Base-by-base conservation (phyloP, 2,888 invertebrate species). In the Morinoia aosen region DNA sequence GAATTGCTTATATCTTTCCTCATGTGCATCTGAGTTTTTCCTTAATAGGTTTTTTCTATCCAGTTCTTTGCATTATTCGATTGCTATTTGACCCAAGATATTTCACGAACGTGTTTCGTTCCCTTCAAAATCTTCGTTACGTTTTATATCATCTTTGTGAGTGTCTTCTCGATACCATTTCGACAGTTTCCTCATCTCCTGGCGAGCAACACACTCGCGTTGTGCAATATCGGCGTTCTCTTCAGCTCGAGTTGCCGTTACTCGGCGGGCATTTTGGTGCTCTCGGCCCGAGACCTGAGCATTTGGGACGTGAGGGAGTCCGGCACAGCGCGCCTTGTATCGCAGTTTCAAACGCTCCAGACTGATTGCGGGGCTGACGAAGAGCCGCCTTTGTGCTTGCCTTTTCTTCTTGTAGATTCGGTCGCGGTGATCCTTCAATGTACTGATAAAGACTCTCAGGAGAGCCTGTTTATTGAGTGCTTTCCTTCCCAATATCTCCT, bases 371-470 rank as follows among this genome's bases (percentile, higher is more conserved):
- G 93, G 48, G 25, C 57, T 33, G 57, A 93, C 93, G 57, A 57
- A 57, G 76, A 76, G 48, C 93, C 57, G 93, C 93, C 48, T 93
- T 93, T 93, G 93, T 93, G 93, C 57, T 57, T 48, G 57, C 57
- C 93, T 93, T 93, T 93, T 93, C 93, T 93, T 93, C 58, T 57
- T 93, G 93, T 93, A 93, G 93, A 93, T 93, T 93, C 93, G 93
- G 93, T 93, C 93, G 1, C 93, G 57, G 93, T 93, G 93, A 93
- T 93, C 93, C 93, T 57, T 93, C 93, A 93, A 93, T 57, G 93
- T 93, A 93, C 93, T 93, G 93, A 93, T 93, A 93, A 93, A 93
- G 93, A 57, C 93, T 93, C 93, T 93, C 90, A 48, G n/a, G 93
- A 93, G 93, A 57, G 93, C 48, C 93, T 93, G 93, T 93, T 93